Conservation (phyloP, 2,113 vertebrate genomes). For the Herpetotheres cachinnans region DNA sequence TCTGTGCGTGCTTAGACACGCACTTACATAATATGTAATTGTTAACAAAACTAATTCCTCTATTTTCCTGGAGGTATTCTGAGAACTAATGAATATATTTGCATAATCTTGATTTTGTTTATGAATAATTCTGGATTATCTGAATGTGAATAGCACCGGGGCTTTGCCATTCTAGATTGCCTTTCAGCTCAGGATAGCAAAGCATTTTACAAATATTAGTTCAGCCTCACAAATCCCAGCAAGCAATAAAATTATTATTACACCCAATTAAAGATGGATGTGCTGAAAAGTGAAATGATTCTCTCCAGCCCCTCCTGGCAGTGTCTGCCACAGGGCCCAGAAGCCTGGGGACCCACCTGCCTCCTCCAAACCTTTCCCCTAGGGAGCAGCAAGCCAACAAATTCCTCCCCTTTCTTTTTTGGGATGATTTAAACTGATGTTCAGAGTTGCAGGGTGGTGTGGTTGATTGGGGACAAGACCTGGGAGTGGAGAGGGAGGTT, state of each 20-base stretch:
- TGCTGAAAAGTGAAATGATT: not conserved
- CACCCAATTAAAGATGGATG: constrained; percentile 23
- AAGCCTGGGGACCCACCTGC: rapidly evolving
- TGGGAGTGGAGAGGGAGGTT: not conserved
- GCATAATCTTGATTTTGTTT: constrained; percentile 62
- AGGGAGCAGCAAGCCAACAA: not conserved
- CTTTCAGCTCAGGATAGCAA: constrained; percentile 16
- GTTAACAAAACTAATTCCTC: constrained; percentile 58
- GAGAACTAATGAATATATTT: constrained; percentile 57
- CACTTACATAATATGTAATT: not conserved
- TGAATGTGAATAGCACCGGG: not conserved
- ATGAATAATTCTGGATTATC: constrained; percentile 61
- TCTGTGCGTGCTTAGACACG: not conserved
- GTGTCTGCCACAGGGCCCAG: not conserved
- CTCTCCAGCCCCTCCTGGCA: not conserved
- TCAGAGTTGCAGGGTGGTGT: not conserved
- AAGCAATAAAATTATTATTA: constrained; percentile 41
- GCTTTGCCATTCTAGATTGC: not conserved
- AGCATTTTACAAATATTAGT: constrained; percentile 45
- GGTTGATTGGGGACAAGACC: not conserved
- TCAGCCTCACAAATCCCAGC: constrained; percentile 49
- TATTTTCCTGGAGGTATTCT: constrained; percentile 44
- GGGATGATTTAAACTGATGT: not conserved
- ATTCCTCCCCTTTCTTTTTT: not conserved
- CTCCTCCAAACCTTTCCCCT: not conserved